phyloP scores from a whole-genome alignment of 2,797 vertebrate species.

The Sebastolobus altivelis region DNA sequence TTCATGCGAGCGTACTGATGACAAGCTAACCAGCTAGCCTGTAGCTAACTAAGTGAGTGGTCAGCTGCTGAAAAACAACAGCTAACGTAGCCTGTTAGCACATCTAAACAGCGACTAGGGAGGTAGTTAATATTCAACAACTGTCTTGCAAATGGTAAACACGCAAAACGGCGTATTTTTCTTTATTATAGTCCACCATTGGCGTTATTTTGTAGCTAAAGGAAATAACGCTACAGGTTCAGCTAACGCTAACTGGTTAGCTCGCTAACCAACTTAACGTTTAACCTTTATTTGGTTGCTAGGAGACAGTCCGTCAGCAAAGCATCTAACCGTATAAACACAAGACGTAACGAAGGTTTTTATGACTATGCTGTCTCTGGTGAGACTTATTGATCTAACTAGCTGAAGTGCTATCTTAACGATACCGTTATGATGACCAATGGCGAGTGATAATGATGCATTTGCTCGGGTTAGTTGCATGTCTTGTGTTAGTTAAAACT shows the following conservation, averaged over 20 bases:
- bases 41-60: slow-evolving; percentile 24
- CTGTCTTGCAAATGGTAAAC: neutral
- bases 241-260: neutral
- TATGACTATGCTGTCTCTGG: no score
- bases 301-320: neutral
- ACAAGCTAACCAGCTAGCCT: slow-evolving; percentile 48
- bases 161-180: neutral
- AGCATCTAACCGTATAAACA: neutral
- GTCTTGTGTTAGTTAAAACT: neutral
- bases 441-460: neutral
- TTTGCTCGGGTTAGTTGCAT: neutral
- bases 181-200: rapidly evolving
- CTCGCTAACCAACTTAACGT: neutral
- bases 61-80: slow-evolving; percentile 27
- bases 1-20: neutral
- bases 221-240: neutral
- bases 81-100: neutral
- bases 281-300: neutral
- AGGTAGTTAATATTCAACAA: neutral
- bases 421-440: neutral
- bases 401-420: neutral
- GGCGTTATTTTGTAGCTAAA: neutral
- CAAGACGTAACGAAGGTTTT: neutral
- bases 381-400: neutral
- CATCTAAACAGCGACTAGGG: neutral